Base-by-base conservation (phyloP, 2,888 invertebrate genomes). In the Apodemia hepburni region DNA sequence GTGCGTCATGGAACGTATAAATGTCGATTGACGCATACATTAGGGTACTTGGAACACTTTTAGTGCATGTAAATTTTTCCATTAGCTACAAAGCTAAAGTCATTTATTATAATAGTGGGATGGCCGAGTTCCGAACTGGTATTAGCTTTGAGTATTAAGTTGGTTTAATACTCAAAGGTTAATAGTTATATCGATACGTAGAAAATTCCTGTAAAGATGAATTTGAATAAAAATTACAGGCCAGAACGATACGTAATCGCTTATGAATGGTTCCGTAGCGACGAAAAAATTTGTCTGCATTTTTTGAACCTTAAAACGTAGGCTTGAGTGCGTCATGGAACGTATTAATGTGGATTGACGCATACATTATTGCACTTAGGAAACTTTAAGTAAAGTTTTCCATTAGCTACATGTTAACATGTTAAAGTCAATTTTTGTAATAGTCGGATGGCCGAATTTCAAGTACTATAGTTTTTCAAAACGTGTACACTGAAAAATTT, bases 371-470 rank as follows among this genome's bases (percentile, higher is more conserved):
- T 27, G 27, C 54, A 27, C 27, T 54, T 54, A 54, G 54, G 54
- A 22, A 54, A 54, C 27, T 54, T 54, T 54, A 27, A 54, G 22
- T 22, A 6, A 27, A 54, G 27, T 54, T 54, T 54, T 54, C 27
- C 54, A 54, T 54, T 15, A 54, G 15, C n/a, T 45, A 22, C 22
- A 22, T 22, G 22, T 22, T 22, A 22, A 22, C 22, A 22, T 22
- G 22, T 22, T 22, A 22, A 22, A 22, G 22, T 22, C 22, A 22
- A 6, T 29, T 29, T 6, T 29, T 29, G 29, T 29, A 29, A 29
- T 29, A 29, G 29, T 29, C 6, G 29, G 29, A 22, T 22, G 22
- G 22, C 22, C 22, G 22, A 22, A 2, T 22, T 22, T 22, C 22
- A 22, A 22, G 22, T 22, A 22, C 22, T 2, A 22, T 22, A 22